Conservation (phyloP, 2,113 vertebrate genomes). For the Arothron firmamentum region DNA sequence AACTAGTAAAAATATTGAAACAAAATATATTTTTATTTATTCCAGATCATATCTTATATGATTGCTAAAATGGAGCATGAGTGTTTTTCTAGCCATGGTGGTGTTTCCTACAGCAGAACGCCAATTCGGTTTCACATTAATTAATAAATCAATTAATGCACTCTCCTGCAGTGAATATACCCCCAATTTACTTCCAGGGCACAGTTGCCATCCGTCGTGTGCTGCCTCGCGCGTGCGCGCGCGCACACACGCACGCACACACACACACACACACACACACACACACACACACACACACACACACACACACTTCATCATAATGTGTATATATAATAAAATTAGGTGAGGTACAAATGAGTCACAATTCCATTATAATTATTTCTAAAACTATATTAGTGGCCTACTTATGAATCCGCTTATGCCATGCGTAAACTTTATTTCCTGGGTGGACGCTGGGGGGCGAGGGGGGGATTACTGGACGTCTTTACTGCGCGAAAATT, state of each 20-base stretch:
- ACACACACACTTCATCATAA: constrained; percentile 20
- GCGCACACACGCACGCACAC: constrained; percentile 7
- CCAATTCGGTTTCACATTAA: constrained; percentile 18
- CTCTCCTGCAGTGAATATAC: constrained; percentile 11
- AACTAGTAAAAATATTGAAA: too few relatives aligned
- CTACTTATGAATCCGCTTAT: constrained; percentile 7
- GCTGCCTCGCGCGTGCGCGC: constrained; percentile 7
- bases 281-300: constrained; percentile 24
- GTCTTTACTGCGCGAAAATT: constrained; percentile 15
- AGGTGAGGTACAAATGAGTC: constrained; percentile 13
- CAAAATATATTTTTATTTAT: too few relatives aligned
- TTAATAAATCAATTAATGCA: constrained; percentile 39
- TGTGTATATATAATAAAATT: constrained; percentile 31
- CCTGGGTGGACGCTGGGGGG: not conserved
- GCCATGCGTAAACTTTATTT: constrained; percentile 25
- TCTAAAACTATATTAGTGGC: constrained; percentile 17
- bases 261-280: constrained; percentile 19
- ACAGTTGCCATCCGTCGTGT: constrained; percentile 3
- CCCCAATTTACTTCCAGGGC: constrained; percentile 15
- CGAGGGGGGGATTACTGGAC: constrained; percentile 7
- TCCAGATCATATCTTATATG: too few relatives aligned
- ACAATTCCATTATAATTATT: constrained; percentile 27
- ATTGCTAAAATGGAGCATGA: not conserved
- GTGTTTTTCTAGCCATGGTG: constrained; percentile 3
- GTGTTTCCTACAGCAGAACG: constrained; percentile 1